phyloP scores from a whole-genome alignment of 2,797 vertebrate species.

The Malacoctenus gilli region DNA sequence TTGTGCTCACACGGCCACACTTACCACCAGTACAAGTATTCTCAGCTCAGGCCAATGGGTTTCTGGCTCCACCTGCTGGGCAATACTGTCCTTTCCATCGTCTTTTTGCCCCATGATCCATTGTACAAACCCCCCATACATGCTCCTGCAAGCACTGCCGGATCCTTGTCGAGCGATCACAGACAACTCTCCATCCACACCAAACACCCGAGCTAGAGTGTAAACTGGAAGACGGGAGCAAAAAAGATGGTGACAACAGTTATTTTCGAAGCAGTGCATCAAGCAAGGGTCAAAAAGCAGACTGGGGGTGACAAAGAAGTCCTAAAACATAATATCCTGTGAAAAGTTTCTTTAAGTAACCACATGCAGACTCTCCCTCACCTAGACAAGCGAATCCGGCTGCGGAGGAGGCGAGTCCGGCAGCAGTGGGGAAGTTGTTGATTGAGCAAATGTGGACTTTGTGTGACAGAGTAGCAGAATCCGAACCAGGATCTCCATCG shows the following conservation, averaged over 20 bases:
- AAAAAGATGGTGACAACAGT: neutral
- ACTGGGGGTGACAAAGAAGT: no score
- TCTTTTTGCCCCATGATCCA: conserved; percentile 88
- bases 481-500: conserved; percentile 35
- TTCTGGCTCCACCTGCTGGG: conserved; percentile 89
- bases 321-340: neutral
- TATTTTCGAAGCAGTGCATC: no score
- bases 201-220: conserved; percentile 85
- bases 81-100: conserved; percentile 91
- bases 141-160: conserved; percentile 93
- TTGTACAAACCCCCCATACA: conserved; percentile 93
- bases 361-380: conserved; percentile 51
- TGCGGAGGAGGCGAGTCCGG: conserved; percentile 93
- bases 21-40: conserved; percentile 91
- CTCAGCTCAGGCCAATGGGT: conserved; percentile 92
- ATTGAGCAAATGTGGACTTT: conserved; percentile 91
- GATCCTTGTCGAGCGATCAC: conserved; percentile 91
- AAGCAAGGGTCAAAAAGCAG: no score
- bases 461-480: conserved; percentile 74
- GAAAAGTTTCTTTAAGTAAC: neutral
- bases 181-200: conserved; percentile 89
- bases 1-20: conserved; percentile 51
- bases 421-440: conserved; percentile 97
- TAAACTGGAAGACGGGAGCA: conserved; percentile 79
- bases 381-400: conserved; percentile 94